Base-by-base conservation (phyloP, 2,113 vertebrate genomes). In the Nipponia nippon region DNA sequence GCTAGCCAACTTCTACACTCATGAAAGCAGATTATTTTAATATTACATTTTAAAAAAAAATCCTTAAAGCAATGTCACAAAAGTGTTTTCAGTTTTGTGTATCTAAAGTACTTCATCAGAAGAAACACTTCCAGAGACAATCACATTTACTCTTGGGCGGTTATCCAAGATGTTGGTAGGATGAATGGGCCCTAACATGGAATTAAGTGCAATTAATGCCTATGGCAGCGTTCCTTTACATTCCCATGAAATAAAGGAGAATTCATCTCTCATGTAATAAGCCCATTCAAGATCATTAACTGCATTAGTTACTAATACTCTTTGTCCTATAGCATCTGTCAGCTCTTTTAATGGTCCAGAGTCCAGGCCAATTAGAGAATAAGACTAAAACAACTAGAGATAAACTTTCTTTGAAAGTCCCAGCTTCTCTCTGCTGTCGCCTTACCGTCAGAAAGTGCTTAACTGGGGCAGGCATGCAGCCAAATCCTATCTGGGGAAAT, bases 121-220 rank as follows among this genome's bases (percentile, higher is more conserved):
- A 83, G 71, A 83, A 92, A 80, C 27, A 52, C 23, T 94, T 91
- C 6, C 63, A 93, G 67, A 80, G 40, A 91, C 78, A 73, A 83
- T 65, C 58, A 79, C 66, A 29, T 80, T 91, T 62, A 80, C 21
- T 77, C 25, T 66, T 56, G 58, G 78, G 96, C 84, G 77, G 25
- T 70, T 93, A 49, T 80, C 92, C 82, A 96, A 88, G 71, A n/a
- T 42, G n/a, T 16, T 69, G 46, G n/a, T 50, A 78, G 85, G 53
- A 88, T 86, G 93, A 97, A 96, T 85, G 82, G 34, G 53, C 58
- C 58, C 40, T 96, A 90, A 76, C 58, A 18, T 27, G 78, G 90
- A 91, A 90, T 83, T 94, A 91, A 94, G 88, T 73, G 82, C 70
- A 85, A 88, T 78, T 88, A 87, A 84, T 85, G 87, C 87, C 46